Percentiles rank a stretch among this genome's conserved stretches.
Conservation (phyloP, 1,140 invertebrate species). For the Drosophila busckii region DNA sequence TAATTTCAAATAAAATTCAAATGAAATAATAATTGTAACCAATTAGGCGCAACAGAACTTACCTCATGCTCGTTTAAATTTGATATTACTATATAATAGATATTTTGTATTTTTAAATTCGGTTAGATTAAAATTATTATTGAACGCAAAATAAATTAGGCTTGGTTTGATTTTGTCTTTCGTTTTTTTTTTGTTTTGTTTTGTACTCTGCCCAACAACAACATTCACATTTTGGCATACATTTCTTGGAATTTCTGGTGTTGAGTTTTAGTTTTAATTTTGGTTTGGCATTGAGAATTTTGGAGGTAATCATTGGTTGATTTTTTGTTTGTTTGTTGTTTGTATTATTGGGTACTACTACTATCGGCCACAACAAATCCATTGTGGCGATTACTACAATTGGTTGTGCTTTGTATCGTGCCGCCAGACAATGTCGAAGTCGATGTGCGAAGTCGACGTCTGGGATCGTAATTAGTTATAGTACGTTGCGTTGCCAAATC, state of each 20-base stretch:
- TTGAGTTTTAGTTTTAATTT: constrained; percentile 5
- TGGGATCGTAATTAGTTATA: constrained; percentile 76
- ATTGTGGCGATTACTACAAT: constrained; percentile 51
- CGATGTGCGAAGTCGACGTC: constrained; percentile 66
- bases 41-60: constrained; percentile 75
- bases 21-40: constrained; percentile 44
- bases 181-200: constrained; percentile 23
- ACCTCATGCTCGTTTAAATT: constrained; percentile 72
- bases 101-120: constrained; percentile 41
- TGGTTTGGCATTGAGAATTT: constrained; percentile 23
- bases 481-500: constrained; percentile 73
- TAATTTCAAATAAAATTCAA: constrained; percentile 12
- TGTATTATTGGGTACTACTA: constrained; percentile 61
- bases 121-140: constrained; percentile 62
- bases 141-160: constrained; percentile 59
- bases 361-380: constrained; percentile 74
- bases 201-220: constrained; percentile 58
- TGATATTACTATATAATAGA: constrained; percentile 41
- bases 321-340: constrained; percentile 35
- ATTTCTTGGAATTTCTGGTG: constrained; percentile 28
- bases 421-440: constrained; percentile 63
- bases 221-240: constrained; percentile 45
- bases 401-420: constrained; percentile 56
- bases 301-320: constrained; percentile 17
- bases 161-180: constrained; percentile 53